Evolutionary conservation across 2,113 vertebrate species (phyloP).

Genomic region (Orthonyx spaldingii): DNA sequence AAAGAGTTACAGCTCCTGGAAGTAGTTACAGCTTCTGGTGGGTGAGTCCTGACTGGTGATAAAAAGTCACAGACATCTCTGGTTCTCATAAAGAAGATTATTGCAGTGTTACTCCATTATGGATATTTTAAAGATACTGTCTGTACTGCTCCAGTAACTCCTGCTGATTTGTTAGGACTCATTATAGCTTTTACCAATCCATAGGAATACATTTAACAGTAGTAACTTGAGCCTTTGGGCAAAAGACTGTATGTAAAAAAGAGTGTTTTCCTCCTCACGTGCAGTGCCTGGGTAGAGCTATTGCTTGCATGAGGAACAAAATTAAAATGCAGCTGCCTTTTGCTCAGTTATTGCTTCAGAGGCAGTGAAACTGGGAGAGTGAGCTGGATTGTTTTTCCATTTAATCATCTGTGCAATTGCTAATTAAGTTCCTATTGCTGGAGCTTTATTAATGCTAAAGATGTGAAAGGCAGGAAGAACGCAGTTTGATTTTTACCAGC

Average conservation of each 20-base stretch:
- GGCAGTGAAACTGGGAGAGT: neutral
- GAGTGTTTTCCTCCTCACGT: neutral
- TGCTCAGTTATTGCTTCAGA: neutral
- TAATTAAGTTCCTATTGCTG: neutral
- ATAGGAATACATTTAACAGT: neutral
- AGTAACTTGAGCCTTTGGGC: neutral
- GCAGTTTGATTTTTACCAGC: neutral
- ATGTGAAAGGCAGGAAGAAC: neutral
- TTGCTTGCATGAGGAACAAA: neutral
- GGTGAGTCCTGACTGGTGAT: neutral
- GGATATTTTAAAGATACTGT: rapidly evolving
- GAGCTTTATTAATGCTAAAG: neutral
- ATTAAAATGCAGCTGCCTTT: neutral
- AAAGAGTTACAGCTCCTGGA: neutral
- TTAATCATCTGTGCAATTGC: neutral
- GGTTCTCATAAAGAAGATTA: neutral
- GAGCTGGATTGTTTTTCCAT: neutral
- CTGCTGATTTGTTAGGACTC: neutral
- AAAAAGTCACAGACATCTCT: neutral
- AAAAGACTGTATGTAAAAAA: neutral
- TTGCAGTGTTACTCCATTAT: rapidly evolving
- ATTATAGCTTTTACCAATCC: neutral
- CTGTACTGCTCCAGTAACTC: neutral
- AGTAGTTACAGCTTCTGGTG: neutral
- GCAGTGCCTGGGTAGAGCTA: neutral